Evolutionary conservation across 1,140 invertebrate species (phyloP).

Genomic region (Globodera ellingtonae): DNA sequence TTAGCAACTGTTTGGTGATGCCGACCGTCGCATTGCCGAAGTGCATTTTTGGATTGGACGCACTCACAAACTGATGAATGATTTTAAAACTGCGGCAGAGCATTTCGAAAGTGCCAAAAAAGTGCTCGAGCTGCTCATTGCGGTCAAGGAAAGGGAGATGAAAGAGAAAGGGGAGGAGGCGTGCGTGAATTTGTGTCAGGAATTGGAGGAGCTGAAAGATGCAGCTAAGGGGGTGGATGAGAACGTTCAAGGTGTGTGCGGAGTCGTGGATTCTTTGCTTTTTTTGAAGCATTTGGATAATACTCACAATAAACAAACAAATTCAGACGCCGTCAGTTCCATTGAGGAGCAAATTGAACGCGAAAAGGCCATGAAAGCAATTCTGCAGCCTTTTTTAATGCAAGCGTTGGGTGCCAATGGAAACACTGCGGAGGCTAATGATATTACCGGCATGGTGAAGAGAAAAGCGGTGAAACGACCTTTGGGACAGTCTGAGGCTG

Average conservation of each 20-base stretch:
- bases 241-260: slow-evolving; percentile 18
- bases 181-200: neutral
- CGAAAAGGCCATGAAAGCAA: neutral
- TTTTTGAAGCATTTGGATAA: no score
- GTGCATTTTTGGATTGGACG: slow-evolving; percentile 21
- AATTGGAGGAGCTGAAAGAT: slow-evolving; percentile 25
- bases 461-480: slow-evolving; percentile 20
- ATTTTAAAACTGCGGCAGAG: slow-evolving; percentile 28
- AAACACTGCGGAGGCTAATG: neutral
- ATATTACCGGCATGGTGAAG: slow-evolving; percentile 20
- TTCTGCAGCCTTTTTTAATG: slow-evolving; percentile 4
- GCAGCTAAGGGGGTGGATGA: slow-evolving; percentile 22
- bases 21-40: slow-evolving; percentile 35
- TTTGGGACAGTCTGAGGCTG: neutral
- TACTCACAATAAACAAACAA: neutral
- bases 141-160: slow-evolving; percentile 1
- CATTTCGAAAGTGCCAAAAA: slow-evolving; percentile 25
- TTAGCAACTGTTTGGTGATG: slow-evolving; percentile 18
- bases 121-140: slow-evolving; percentile 27
- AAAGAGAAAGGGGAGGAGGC: slow-evolving; percentile 20
- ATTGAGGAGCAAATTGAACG: slow-evolving; percentile 2
- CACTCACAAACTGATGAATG: slow-evolving; percentile 25
- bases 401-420: neutral
- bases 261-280: no score
- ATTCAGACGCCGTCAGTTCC: slow-evolving; percentile 14